A percentile compares a stretch with the other conserved stretches of the same genome.
Evolutionary conservation across 2,113 vertebrate species (phyloP).

Genomic region (Halcyon malimbica): DNA sequence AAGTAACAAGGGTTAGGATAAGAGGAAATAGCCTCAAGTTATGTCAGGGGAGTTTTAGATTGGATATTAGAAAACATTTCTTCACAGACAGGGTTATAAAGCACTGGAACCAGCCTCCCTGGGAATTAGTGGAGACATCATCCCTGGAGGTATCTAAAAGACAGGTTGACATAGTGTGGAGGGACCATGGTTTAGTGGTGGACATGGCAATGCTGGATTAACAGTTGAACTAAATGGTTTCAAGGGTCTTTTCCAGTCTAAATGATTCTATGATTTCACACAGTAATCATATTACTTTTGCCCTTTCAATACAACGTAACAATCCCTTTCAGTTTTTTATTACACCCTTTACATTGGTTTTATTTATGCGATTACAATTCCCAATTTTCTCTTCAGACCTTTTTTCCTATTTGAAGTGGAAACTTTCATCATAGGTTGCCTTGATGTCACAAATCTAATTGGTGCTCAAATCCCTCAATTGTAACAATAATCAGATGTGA

Average conservation of each 20-base stretch:
- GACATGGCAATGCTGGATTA: neutral
- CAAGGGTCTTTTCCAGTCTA: neutral
- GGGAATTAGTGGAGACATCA: neutral
- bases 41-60: neutral
- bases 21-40: neutral
- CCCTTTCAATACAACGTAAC: neutral
- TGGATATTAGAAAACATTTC: neutral
- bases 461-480: neutral
- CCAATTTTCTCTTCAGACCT: neutral
- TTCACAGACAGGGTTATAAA: neutral
- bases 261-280: neutral
- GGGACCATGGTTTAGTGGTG: neutral
- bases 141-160: neutral
- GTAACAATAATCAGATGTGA: neutral
- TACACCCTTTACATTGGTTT: neutral
- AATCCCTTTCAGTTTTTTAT: neutral
- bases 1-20: neutral
- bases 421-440: neutral
- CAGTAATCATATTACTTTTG: neutral
- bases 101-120: neutral
- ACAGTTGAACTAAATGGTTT: rapidly evolving
- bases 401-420: neutral
- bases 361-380: neutral
- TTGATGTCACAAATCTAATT: neutral
- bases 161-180: neutral